phyloP scores from a whole-genome alignment of 2,888 invertebrate genomes.

The Synanthedon tipuliformis region DNA sequence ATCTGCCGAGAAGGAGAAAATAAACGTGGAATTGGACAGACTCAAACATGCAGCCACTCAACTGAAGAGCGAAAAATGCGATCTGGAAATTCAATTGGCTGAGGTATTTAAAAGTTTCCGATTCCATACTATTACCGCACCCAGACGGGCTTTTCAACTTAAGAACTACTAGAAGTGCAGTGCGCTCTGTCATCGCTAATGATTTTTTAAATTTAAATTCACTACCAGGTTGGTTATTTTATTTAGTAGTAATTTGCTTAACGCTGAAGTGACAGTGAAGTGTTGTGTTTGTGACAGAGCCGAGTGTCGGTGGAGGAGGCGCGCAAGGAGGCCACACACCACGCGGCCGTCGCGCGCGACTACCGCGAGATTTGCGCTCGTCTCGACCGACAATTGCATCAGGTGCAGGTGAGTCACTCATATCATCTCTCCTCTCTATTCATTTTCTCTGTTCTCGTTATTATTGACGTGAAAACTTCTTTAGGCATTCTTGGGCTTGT shows the following conservation, averaged over 20 bases:
- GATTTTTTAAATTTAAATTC: neutral
- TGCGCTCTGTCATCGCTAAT: too few relatives aligned
- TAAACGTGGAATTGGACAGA: slow-evolving; percentile 74
- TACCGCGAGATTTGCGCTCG: slow-evolving; percentile 93
- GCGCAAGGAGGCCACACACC: slow-evolving; percentile 78
- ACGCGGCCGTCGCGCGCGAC: slow-evolving; percentile 86
- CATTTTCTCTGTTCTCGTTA: too few relatives aligned
- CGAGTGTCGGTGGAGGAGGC: slow-evolving; percentile 82
- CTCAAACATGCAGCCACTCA: slow-evolving; percentile 56
- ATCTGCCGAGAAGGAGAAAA: slow-evolving; percentile 69
- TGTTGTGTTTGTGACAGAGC: slow-evolving; percentile 64
- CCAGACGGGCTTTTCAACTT: too few relatives aligned
- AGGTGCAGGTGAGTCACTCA: slow-evolving; percentile 31
- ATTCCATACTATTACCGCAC: too few relatives aligned
- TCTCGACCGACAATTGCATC: slow-evolving; percentile 82
- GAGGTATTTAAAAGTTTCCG: slow-evolving; percentile 24
- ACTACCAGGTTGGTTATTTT: neutral
- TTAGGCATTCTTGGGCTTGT: too few relatives aligned
- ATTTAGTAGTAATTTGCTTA: neutral
- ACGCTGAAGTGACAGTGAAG: neutral
- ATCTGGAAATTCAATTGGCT: slow-evolving; percentile 40
- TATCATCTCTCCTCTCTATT: too few relatives aligned
- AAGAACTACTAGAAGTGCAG: too few relatives aligned
- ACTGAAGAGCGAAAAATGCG: slow-evolving; percentile 51
- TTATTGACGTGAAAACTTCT: too few relatives aligned